Evolutionary conservation across 2,888 invertebrate species (phyloP).

Genomic region (Morpho deidamia): DNA sequence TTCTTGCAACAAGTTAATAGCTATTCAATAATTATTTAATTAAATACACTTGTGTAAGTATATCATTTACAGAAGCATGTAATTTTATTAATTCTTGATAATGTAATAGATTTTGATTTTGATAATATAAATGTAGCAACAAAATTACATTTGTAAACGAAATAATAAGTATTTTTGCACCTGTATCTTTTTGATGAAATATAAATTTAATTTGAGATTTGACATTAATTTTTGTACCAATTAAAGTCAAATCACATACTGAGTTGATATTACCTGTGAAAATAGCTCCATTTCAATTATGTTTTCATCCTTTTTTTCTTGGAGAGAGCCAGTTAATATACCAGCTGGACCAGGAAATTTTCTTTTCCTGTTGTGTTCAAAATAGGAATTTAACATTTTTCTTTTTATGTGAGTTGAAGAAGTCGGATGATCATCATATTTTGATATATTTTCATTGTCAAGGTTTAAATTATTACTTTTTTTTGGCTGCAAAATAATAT

Average conservation of each 20-base stretch:
- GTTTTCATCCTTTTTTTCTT: constrained; percentile 51
- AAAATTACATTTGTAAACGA: too few relatives aligned
- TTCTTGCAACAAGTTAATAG: too few relatives aligned
- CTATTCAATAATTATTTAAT: too few relatives aligned
- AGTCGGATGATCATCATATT: constrained; percentile 4
- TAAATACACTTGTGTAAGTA: too few relatives aligned
- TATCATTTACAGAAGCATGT: too few relatives aligned
- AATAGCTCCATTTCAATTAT: constrained; percentile 58
- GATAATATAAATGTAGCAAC: constrained; percentile 17
- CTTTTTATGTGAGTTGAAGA: constrained; percentile 56
- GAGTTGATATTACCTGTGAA: constrained; percentile 53
- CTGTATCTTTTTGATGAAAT: too few relatives aligned
- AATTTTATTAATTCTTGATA: too few relatives aligned
- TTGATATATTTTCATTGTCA: background rate
- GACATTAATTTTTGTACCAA: too few relatives aligned
- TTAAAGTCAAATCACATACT: background rate
- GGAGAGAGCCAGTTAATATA: constrained; percentile 49
- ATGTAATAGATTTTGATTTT: too few relatives aligned
- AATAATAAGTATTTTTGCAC: too few relatives aligned
- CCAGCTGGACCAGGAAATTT: constrained; percentile 73
- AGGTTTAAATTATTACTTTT: background rate
- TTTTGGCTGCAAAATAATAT: background rate
- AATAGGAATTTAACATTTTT: constrained; percentile 60
- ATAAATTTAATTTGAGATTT: too few relatives aligned
- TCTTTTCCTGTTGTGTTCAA: constrained; percentile 60